A percentile compares a stretch with the other conserved stretches of the same genome.
Conservation (phyloP, 2,113 vertebrate species). For the Zosterops japonicus region DNA sequence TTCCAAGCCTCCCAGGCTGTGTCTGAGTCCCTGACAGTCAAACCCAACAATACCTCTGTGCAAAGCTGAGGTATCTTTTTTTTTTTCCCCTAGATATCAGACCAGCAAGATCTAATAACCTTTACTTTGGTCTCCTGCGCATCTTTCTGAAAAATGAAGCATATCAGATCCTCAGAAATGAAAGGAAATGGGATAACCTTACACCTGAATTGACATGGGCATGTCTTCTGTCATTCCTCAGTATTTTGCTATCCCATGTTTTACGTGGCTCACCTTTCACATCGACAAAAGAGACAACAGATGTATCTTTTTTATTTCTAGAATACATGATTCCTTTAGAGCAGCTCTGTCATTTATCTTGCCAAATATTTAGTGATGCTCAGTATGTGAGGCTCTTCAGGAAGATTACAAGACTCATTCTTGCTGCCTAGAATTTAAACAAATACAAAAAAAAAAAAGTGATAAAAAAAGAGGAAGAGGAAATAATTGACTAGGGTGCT, state of each 20-base stretch:
- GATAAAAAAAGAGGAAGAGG: neutral
- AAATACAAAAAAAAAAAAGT: neutral
- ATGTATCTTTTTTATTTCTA: neutral
- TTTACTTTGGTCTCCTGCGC: neutral
- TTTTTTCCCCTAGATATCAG: neutral
- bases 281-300: neutral
- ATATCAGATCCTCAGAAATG: neutral
- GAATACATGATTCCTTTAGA: neutral
- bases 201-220: neutral
- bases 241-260: neutral
- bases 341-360: neutral
- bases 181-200: neutral
- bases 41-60: neutral
- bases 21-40: neutral
- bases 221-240: neutral
- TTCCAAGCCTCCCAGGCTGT: neutral
- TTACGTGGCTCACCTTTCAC: neutral
- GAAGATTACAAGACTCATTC: neutral
- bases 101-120: neutral
- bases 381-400: neutral
- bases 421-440: neutral
- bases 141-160: neutral
- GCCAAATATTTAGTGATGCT: neutral
- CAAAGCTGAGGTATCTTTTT: neutral
- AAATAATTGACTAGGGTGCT: neutral